Evolutionary conservation across 2,113 vertebrate genomes (phyloP), one percentile per base, ranked within the genome.

Genomic region (Channa maculata): DNA sequence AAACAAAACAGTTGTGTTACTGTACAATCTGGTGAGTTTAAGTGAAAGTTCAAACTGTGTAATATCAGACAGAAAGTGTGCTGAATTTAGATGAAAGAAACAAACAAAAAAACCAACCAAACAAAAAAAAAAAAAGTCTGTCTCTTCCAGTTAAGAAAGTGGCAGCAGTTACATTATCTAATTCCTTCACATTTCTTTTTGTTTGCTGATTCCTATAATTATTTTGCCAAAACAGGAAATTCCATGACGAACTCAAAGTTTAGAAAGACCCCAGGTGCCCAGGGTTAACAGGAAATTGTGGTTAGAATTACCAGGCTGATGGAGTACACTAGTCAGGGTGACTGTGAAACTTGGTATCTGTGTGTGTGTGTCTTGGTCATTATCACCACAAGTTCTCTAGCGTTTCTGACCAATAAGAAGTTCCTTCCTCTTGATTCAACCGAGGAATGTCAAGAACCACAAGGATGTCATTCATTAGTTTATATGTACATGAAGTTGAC

Each of bases 221-320:
- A 80, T 43, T 2, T 12, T 44, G 55, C 67, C 67, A 75, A 24
- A 65, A 64, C 75, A 87, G 83, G 82, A 91, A 80, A 82, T 80
- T 52, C 64, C 79, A 55, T 61, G 67, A 9, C 14, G 50, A 34
- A 37, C 34, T 54, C 37, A 39, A 52, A 39, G 57, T 53, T 61
- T 52, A 38, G 61, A 75, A 65, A 64, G 73, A 75, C 59, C 80
- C 79, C 63, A 63, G 84, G 89, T 86, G 80, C 62, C 76, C 24
- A 14, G 62, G 6, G 53, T 62, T 53, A 70, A 83, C 48, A 88
- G 76, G 83, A 89, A 85, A 77, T 34, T 36, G 71, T 48, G 72
- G 78, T 43, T 83, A 51, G 77, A 82, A 84, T 87, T 83, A 88
- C 49, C 44, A n/a, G 37, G 24, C 57, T 67, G 77, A 88, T 43